Base-by-base conservation (phyloP, 2,888 invertebrate species). In the Phragmatobia fuliginosa region DNA sequence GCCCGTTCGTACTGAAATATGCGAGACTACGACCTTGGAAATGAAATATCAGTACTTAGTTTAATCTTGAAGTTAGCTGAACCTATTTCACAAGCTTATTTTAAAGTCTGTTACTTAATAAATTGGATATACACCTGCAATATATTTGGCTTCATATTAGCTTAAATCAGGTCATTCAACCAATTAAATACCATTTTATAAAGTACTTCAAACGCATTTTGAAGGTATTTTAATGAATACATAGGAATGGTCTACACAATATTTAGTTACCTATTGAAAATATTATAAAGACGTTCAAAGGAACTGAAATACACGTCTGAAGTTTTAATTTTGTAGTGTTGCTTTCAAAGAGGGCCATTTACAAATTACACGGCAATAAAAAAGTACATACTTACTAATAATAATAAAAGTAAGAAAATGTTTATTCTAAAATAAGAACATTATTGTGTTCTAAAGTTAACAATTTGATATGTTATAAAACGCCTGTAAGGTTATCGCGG, bases 91-190 rank as follows among this genome's bases (percentile, higher is more conserved):
- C 11, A 25, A 28, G 25, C 25, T 52, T 4, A 52, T 76, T 73
- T 77, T 68, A 64, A 71, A 71, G 68, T 10, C 73, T 62, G 76
- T 82, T 76, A 62, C 60, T 60, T 62, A 33, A 72, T 67, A 70
- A 81, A 82, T 80, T 78, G 74, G 80, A 82, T 81, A 75, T 58
- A 66, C 33, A 68, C 71, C 62, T 65, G 31, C 61, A 33, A 68
- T 66, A 75, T 79, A 81, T 76, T 72, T 70, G 80, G 70, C 58
- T 56, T 71, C 67, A 73, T 66, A 62, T 76, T 45, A 66, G 38
- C 56, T 62, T 63, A 49, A 67, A 70, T 63, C 67, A 49, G 71
- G 68, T 67, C 73, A 65, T 76, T 71, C 58, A 56, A 58, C 25
- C 28, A 11, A 65, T 18, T 65, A 36, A 65, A 58, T 65, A 21